Percentiles rank a stretch among this genome's conserved stretches.
These are phyloP conservation scores for Micropoecilia bifurca DNA, from an alignment of 2,797 vertebrate genomes.

Conservation along the genomic window DNA sequence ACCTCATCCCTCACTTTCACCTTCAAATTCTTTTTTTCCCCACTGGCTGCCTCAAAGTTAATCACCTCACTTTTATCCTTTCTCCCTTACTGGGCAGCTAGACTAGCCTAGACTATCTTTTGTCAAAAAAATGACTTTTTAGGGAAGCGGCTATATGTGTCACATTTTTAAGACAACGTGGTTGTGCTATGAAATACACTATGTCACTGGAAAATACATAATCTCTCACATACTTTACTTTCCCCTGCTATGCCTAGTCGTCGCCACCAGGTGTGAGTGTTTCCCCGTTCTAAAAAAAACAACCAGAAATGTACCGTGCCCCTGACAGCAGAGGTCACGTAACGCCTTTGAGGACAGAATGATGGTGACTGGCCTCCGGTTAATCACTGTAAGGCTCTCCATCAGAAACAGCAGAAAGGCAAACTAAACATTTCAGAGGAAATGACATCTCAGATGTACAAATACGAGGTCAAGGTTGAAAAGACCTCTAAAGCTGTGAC, in stretches of 20 bases:
- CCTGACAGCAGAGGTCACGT: conserved; percentile 74
- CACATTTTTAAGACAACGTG: too few relatives aligned
- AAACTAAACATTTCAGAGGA: neutral
- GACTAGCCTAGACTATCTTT: too few relatives aligned
- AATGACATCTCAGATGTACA: conserved; percentile 11
- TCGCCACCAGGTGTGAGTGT: conserved; percentile 60
- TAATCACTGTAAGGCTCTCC: conserved; percentile 11
- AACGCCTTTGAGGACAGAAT: conserved; percentile 51
- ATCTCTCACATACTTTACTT: neutral
- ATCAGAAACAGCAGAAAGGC: conserved; percentile 3
- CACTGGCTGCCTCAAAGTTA: neutral
- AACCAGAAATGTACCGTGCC: conserved; percentile 23
- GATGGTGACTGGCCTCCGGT: conserved; percentile 22
- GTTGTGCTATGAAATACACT: too few relatives aligned
- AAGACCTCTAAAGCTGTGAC: conserved; percentile 25
- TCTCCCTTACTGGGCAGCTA: conserved; percentile 70
- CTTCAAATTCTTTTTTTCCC: neutral
- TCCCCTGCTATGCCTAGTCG: conserved; percentile 11
- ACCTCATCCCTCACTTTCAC: conserved; percentile 29
- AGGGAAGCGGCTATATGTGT: too few relatives aligned
- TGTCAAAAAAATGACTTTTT: too few relatives aligned
- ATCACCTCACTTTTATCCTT: conserved; percentile 15
- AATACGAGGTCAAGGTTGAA: conserved; percentile 30
- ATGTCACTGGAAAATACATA: too few relatives aligned
- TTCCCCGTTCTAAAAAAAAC: conserved; percentile 26